Evolutionary conservation across 2,888 invertebrate genomes (phyloP).

Genomic region (Hipparchia sbordonii): DNA sequence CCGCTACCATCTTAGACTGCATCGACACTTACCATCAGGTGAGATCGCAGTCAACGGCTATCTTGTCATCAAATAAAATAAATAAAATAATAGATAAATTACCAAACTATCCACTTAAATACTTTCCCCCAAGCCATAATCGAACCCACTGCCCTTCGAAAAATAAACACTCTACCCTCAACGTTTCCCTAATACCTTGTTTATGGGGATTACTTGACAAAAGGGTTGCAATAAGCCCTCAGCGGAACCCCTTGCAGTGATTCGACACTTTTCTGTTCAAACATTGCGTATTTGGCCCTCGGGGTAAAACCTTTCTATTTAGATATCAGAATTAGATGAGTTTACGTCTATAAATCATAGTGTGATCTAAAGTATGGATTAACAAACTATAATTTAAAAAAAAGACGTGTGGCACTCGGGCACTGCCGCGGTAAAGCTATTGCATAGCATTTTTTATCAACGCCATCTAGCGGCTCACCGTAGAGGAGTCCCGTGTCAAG

Average conservation of each 20-base stretch:
- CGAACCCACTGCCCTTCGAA: background rate
- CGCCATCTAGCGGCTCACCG: no score
- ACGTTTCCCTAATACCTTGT: constrained; percentile 7
- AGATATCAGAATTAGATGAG: background rate
- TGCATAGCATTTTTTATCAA: no score
- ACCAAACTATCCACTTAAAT: background rate
- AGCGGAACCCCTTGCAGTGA: constrained; percentile 7
- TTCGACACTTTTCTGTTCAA: constrained; percentile 3
- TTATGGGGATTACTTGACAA: constrained; percentile 12
- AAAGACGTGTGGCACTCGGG: no score
- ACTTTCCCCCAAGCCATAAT: background rate
- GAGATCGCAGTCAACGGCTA: no score
- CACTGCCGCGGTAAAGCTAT: no score
- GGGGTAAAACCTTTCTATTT: background rate
- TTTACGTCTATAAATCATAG: background rate
- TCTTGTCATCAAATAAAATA: no score
- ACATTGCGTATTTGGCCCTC: background rate
- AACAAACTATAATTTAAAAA: background rate
- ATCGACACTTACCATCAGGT: no score
- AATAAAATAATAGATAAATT: background rate
- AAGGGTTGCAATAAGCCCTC: background rate
- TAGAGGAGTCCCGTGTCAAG: no score
- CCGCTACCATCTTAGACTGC: no score
- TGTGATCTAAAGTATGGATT: no score
- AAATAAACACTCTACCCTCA: constrained; percentile 12